Percentiles rank a stretch among this genome's conserved stretches.
Evolutionary conservation across 2,888 invertebrate genomes (phyloP).

Genomic region (Metalampra italica): DNA sequence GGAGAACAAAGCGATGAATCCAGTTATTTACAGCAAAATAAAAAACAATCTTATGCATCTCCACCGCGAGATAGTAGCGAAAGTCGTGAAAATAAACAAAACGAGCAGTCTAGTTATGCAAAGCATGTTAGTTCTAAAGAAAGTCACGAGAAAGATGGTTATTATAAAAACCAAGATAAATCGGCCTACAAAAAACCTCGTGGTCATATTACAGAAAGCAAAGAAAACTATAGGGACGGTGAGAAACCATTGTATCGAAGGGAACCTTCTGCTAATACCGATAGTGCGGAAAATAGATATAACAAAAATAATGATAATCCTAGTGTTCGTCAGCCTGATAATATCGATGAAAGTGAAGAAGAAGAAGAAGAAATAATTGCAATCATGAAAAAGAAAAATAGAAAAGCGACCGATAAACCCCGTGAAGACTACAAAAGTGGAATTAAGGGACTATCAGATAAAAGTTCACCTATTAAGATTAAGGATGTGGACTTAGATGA

Average conservation of each 20-base stretch:
- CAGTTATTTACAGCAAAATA: neutral
- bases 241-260: neutral
- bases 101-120: neutral
- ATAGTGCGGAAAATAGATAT: neutral
- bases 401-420: neutral
- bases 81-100: neutral
- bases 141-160: neutral
- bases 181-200: neutral
- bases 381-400: constrained; percentile 11
- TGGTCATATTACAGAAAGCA: neutral
- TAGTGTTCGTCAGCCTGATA: neutral
- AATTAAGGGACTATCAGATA: constrained; percentile 3
- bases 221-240: neutral
- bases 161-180: neutral
- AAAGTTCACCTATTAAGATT: constrained; percentile 22
- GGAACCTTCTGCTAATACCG: neutral
- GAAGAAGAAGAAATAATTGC: constrained; percentile 10
- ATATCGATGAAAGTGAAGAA: constrained; percentile 5
- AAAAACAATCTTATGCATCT: neutral
- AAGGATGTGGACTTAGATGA: constrained; percentile 47
- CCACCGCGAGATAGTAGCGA: constrained; percentile 1
- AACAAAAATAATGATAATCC: neutral
- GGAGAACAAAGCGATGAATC: neutral
- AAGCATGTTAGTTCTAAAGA: neutral
- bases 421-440: neutral